Conservation (phyloP, 2,888 invertebrate species). For the Anaspis maculata region DNA sequence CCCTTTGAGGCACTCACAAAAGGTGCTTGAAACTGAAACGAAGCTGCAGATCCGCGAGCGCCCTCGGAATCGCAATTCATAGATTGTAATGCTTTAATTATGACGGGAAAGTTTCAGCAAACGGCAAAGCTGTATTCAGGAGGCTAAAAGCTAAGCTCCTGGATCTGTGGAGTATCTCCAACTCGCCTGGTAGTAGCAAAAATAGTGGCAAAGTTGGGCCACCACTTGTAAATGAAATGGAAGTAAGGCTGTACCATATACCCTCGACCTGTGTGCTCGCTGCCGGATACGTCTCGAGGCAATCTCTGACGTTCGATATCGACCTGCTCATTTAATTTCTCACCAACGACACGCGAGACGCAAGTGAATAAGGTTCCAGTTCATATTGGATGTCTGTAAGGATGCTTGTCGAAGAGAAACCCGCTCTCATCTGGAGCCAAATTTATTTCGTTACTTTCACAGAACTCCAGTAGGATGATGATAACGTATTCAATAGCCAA, state of each 20-base stretch:
- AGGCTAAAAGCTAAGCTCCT: background rate
- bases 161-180: too few species aligned
- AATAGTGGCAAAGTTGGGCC: too few species aligned
- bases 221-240: conserved; percentile 12
- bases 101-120: conserved; percentile 4
- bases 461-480: too few species aligned
- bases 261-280: conserved; percentile 4
- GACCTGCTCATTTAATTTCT: conserved; percentile 25
- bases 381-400: conserved; percentile 7
- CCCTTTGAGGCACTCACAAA: too few species aligned
- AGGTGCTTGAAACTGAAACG: too few species aligned
- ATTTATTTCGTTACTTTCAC: too few species aligned
- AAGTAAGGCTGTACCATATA: conserved; percentile 7
- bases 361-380: conserved; percentile 9
- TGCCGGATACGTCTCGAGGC: conserved; percentile 12
- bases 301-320: conserved; percentile 21
- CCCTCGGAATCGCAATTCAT: too few species aligned
- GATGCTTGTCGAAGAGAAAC: background rate
- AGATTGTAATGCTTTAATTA: conserved; percentile 9
- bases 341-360: conserved; percentile 16
- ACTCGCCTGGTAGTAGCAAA: too few species aligned
- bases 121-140: conserved; percentile 3
- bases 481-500: too few species aligned
- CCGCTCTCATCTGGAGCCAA: background rate
- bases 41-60: too few species aligned